phyloP scores from a whole-genome alignment of 2,888 invertebrate genomes.

The Tolmerus cingulatus region DNA sequence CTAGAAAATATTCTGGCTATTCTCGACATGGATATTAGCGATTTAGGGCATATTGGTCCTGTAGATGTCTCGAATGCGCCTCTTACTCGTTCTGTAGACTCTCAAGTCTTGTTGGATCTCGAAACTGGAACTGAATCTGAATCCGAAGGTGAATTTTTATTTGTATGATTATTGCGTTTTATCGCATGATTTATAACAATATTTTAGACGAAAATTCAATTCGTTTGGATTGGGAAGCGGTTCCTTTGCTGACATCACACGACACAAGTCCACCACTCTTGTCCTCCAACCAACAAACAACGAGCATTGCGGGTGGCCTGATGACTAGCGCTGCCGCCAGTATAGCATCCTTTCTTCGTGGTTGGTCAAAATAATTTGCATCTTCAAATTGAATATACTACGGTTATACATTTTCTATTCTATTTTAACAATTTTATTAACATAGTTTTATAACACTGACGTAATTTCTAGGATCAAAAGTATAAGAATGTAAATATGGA shows the following conservation, averaged over 20 bases:
- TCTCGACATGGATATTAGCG: constrained; percentile 70
- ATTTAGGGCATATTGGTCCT: constrained; percentile 76
- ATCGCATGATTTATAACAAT: background rate
- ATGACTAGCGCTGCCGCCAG: constrained; percentile 85
- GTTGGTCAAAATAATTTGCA: constrained; percentile 56
- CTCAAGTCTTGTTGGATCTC: constrained; percentile 69
- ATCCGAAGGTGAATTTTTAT: constrained; percentile 67
- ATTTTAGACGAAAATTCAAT: constrained; percentile 68
- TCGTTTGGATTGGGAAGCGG: constrained; percentile 83
- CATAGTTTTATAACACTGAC: constrained; percentile 1
- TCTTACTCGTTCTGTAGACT: constrained; percentile 68
- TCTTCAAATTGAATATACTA: background rate
- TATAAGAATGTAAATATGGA: constrained; percentile 15
- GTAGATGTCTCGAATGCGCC: constrained; percentile 66
- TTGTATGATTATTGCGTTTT: background rate
- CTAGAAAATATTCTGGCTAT: constrained; percentile 76
- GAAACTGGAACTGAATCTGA: constrained; percentile 72
- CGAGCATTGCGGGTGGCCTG: constrained; percentile 75
- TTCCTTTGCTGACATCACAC: constrained; percentile 58
- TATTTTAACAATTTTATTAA: background rate
- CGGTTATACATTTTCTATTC: background rate
- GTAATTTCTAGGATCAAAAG: background rate
- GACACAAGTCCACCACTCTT: constrained; percentile 53
- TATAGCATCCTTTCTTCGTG: constrained; percentile 81
- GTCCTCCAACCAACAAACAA: constrained; percentile 56